phyloP scores from a whole-genome alignment of 2,797 vertebrate genomes.

The Enteromius radiatus region DNA sequence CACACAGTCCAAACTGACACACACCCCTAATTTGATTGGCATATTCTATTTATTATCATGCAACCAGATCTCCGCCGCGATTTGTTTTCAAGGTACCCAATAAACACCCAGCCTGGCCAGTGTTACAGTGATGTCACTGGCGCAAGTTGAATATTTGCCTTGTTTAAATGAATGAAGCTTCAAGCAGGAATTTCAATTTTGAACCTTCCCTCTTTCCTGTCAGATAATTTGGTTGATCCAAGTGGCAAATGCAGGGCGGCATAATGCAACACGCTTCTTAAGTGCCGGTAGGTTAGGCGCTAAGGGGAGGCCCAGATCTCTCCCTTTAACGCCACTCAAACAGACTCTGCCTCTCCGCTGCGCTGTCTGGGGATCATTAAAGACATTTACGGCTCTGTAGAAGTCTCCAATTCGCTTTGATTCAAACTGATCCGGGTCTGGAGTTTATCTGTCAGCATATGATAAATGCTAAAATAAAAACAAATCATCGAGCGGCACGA shows the following conservation, averaged over 20 bases:
- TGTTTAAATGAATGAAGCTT: slow-evolving; percentile 61
- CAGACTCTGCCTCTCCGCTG: slow-evolving; percentile 24
- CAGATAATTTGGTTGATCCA: slow-evolving; percentile 65
- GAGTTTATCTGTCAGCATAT: slow-evolving; percentile 55
- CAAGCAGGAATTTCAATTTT: slow-evolving; percentile 60
- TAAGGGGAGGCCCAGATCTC: slow-evolving; percentile 31
- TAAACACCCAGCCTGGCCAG: slow-evolving; percentile 51
- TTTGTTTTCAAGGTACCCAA: slow-evolving; percentile 73
- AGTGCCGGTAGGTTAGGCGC: slow-evolving; percentile 39
- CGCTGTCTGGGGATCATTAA: slow-evolving; percentile 52
- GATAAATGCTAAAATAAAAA: slow-evolving; percentile 59
- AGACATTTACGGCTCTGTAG: slow-evolving; percentile 40
- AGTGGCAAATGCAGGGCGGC: slow-evolving; percentile 51
- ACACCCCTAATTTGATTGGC: slow-evolving; percentile 74
- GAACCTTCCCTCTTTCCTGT: slow-evolving; percentile 60
- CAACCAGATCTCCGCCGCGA: slow-evolving; percentile 60
- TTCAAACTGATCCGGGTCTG: slow-evolving; percentile 49
- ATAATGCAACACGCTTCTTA: slow-evolving; percentile 51
- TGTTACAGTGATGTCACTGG: slow-evolving; percentile 69
- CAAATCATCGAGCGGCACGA: slow-evolving; percentile 42
- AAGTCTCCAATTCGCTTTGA: slow-evolving; percentile 45
- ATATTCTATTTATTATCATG: slow-evolving; percentile 80
- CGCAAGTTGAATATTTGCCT: slow-evolving; percentile 67
- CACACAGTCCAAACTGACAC: slow-evolving; percentile 65
- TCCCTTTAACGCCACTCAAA: slow-evolving; percentile 34